Evolutionary conservation across 2,113 vertebrate genomes (phyloP).

Genomic region (Zonotrichia leucophrys): DNA sequence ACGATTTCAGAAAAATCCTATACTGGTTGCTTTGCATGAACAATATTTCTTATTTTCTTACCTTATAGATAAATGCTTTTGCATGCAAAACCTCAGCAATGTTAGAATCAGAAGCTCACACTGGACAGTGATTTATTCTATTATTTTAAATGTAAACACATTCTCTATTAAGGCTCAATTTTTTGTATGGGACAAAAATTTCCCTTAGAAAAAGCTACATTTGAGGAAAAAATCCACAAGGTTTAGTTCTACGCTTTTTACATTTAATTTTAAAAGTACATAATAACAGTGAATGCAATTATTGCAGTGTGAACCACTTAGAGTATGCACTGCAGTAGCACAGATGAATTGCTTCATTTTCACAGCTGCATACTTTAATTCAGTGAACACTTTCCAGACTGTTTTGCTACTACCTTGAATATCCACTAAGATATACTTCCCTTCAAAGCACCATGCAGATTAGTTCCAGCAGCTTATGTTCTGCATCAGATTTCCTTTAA

Average conservation of each 20-base stretch:
- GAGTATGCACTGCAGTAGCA: background rate
- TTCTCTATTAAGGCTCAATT: background rate
- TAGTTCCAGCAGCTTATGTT: constrained; percentile 12
- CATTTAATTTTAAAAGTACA: background rate
- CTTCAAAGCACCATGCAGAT: background rate
- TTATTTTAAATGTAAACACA: background rate
- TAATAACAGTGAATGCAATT: background rate
- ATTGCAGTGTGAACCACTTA: background rate
- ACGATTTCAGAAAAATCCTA: background rate
- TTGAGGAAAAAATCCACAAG: background rate
- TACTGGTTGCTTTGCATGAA: accelerated
- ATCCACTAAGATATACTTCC: background rate
- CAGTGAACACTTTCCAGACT: background rate
- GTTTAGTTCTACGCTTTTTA: background rate
- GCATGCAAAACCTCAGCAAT: background rate
- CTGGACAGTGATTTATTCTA: background rate
- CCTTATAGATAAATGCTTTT: background rate
- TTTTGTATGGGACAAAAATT: background rate
- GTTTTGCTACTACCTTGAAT: background rate
- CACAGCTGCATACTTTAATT: background rate
- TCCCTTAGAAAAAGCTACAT: background rate
- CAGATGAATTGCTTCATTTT: background rate
- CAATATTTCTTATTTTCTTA: background rate
- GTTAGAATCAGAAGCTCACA: background rate
- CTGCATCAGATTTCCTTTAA: background rate